phyloP scores from a whole-genome alignment of 2,113 vertebrate species.

The Cheilinus undulatus region DNA sequence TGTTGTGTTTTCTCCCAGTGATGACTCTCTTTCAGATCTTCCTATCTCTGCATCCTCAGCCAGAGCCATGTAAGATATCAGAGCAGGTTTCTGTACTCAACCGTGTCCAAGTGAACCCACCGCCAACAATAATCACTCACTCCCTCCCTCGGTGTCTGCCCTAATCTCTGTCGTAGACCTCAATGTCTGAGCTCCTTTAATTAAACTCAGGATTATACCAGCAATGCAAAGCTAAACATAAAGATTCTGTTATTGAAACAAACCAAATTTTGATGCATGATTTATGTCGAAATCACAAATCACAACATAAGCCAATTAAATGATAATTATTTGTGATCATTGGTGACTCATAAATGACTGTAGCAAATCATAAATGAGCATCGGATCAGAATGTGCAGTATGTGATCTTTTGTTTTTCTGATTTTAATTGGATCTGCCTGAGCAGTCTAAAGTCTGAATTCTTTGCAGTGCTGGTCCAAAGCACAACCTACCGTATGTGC shows the following conservation, averaged over 20 bases:
- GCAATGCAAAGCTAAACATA: conserved; percentile 47
- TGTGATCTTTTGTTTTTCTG: conserved; percentile 8
- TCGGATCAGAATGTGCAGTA: conserved; percentile 3
- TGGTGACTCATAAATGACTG: not conserved
- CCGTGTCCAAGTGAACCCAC: conserved; percentile 20
- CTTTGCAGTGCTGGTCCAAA: conserved; percentile 81
- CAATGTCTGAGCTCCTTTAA: conserved; percentile 45
- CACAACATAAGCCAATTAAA: not conserved
- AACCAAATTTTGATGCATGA: conserved; percentile 24
- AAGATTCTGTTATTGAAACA: conserved; percentile 30
- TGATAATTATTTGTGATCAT: conserved; percentile 26
- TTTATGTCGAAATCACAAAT: conserved; percentile 1
- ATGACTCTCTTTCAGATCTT: conserved; percentile 64
- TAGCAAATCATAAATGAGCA: conserved; percentile 19
- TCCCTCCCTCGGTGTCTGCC: conserved; percentile 22
- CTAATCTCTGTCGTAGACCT: conserved; percentile 26
- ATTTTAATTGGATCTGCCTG: conserved; percentile 11
- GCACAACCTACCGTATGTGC: conserved; percentile 80
- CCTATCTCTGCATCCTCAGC: conserved; percentile 73
- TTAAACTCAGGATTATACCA: conserved; percentile 41
- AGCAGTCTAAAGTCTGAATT: conserved; percentile 40
- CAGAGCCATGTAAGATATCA: conserved; percentile 77
- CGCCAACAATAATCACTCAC: conserved; percentile 21
- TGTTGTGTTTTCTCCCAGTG: conserved; percentile 75
- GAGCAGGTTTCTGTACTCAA: conserved; percentile 6